A percentile compares a stretch with the other conserved stretches of the same genome.
phyloP scores from a whole-genome alignment of 1,140 invertebrate genomes.

The Ylistrum balloti region DNA sequence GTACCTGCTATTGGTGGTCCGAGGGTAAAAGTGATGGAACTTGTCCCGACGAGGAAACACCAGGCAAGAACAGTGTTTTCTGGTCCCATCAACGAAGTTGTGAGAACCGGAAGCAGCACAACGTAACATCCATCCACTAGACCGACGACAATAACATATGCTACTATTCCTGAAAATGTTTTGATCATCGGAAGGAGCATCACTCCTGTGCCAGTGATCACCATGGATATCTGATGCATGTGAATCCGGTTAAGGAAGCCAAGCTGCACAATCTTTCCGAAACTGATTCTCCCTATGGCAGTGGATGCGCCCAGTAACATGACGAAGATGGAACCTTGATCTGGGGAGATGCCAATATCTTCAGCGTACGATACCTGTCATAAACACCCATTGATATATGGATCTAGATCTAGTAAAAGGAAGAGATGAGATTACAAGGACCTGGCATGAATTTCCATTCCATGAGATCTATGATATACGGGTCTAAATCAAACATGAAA shows the following conservation, averaged over 20 bases:
- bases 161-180: slow-evolving; percentile 65
- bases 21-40: slow-evolving; percentile 74
- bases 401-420: too few species aligned
- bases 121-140: slow-evolving; percentile 77
- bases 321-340: slow-evolving; percentile 68
- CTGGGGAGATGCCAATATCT: slow-evolving; percentile 67
- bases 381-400: too few species aligned
- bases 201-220: slow-evolving; percentile 69
- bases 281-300: slow-evolving; percentile 71
- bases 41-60: slow-evolving; percentile 72
- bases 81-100: slow-evolving; percentile 66
- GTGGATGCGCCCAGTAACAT: slow-evolving; percentile 72
- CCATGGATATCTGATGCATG: slow-evolving; percentile 75
- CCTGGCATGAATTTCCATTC: too few species aligned
- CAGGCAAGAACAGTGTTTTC: slow-evolving; percentile 74
- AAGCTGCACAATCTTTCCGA: slow-evolving; percentile 71
- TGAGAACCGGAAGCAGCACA: slow-evolving; percentile 74
- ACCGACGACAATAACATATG: slow-evolving; percentile 72
- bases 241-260: slow-evolving; percentile 72
- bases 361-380: slow-evolving; percentile 73
- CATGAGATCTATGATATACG: too few species aligned
- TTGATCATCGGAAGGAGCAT: slow-evolving; percentile 74
- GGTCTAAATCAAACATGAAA: too few species aligned
- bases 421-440: too few species aligned
- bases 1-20: slow-evolving; percentile 76